These are phyloP conservation scores for Archilochus colubris DNA, from an alignment of 2,113 vertebrate species.

Conservation along the genomic window DNA sequence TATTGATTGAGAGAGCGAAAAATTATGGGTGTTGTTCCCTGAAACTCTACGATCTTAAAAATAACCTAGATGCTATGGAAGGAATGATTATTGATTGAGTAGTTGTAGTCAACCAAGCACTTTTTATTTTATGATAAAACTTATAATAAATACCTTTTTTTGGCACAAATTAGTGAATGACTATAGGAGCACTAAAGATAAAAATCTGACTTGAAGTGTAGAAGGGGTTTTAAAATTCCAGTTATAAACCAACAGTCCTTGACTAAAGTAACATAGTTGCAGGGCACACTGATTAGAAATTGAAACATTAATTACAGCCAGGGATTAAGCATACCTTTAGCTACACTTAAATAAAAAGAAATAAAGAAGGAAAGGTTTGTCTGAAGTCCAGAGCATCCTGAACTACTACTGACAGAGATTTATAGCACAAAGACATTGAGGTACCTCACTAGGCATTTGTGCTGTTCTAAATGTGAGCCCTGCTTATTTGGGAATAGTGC, in stretches of 20 bases:
- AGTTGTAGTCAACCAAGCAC: neutral
- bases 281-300: neutral
- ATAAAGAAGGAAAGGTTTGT: slow-evolving; percentile 9
- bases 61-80: neutral
- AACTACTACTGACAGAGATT: neutral
- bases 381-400: neutral
- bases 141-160: neutral
- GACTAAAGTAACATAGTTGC: slow-evolving; percentile 19
- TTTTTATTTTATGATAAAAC: neutral
- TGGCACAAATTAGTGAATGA: slow-evolving; percentile 6
- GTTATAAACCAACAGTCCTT: neutral
- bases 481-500: neutral
- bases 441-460: neutral
- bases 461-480: neutral
- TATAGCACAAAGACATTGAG: neutral
- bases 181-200: slow-evolving; percentile 3
- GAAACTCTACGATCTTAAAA: slow-evolving; percentile 10
- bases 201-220: neutral
- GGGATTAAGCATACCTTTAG: neutral
- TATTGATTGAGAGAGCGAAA: neutral
- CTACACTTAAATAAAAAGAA: neutral
- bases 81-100: neutral
- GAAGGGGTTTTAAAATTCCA: slow-evolving; percentile 12
- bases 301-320: neutral
- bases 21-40: neutral